Conservation (phyloP, 2,888 invertebrate genomes). For the Drosophila nr. fundita region DNA sequence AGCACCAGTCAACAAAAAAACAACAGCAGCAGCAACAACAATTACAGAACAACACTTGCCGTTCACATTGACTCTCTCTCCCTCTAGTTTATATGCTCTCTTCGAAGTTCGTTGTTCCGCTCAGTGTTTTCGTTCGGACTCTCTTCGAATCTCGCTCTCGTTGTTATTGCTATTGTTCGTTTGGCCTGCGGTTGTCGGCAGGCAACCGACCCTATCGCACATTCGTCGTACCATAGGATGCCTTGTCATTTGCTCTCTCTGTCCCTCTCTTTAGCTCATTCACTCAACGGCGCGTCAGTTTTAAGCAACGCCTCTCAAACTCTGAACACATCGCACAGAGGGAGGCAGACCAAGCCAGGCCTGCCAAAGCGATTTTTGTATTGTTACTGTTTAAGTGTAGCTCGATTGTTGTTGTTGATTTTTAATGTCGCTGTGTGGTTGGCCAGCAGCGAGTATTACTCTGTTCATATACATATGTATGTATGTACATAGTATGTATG, state of each 20-base stretch:
- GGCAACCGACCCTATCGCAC: conserved; percentile 71
- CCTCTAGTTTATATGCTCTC: not conserved
- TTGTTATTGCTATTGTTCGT: conserved; percentile 18
- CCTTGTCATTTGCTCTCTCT: conserved; percentile 33
- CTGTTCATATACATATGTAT: conserved; percentile 7
- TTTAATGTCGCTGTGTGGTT: conserved; percentile 68
- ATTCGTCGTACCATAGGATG: conserved; percentile 28
- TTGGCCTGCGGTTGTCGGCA: conserved; percentile 40
- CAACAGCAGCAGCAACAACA: conserved; percentile 15
- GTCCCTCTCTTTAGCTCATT: conserved; percentile 47
- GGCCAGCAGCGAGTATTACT: conserved; percentile 44
- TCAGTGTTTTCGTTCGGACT: conserved; percentile 19
- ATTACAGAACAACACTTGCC: conserved; percentile 33
- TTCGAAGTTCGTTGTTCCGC: conserved; percentile 13
- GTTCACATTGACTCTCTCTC: conserved; percentile 24
- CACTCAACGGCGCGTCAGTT: conserved; percentile 45
- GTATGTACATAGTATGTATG: not conserved
- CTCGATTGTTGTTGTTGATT: conserved; percentile 51
- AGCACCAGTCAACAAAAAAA: conserved; percentile 10
- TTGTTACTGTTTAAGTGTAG: conserved; percentile 41
- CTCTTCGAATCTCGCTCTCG: conserved; percentile 30
- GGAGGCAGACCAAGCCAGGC: conserved; percentile 58
- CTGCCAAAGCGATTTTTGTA: conserved; percentile 42
- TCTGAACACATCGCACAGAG: conserved; percentile 35
- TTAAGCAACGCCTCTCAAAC: conserved; percentile 78